These are phyloP conservation scores for Lindbergichthys nudifrons DNA, from an alignment of 2,797 vertebrate species.

Conservation along the genomic window DNA sequence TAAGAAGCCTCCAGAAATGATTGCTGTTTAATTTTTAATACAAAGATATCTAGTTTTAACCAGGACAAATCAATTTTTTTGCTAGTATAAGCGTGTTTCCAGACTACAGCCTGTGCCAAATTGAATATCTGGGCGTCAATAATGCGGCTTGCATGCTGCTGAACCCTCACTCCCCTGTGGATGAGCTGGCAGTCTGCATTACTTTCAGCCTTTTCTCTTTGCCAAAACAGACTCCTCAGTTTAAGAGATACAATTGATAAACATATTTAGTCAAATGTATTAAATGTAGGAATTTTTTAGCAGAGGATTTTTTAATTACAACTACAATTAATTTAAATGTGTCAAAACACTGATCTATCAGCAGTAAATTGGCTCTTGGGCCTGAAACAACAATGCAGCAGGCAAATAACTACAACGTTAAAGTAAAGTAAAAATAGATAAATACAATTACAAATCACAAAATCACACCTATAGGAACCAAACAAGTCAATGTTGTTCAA, in stretches of 20 bases:
- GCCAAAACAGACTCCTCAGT: background rate
- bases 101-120: conserved; percentile 15
- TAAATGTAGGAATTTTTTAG: too few species aligned
- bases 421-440: background rate
- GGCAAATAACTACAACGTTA: background rate
- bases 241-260: conserved; percentile 20
- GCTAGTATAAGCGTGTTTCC: background rate
- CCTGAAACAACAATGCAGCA: conserved; percentile 39
- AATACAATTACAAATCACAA: background rate
- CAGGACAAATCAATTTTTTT: conserved; percentile 1
- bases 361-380: conserved; percentile 11
- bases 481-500: background rate
- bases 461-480: background rate
- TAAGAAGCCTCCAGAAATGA: background rate
- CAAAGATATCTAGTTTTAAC: background rate
- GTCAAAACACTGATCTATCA: conserved; percentile 12
- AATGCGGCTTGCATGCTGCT: conserved; percentile 64
- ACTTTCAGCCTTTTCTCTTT: conserved; percentile 9
- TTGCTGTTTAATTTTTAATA: background rate
- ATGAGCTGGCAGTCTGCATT: conserved; percentile 53
- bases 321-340: too few species aligned
- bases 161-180: conserved; percentile 47
- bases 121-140: conserved; percentile 30
- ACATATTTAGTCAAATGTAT: background rate
- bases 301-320: too few species aligned